Percentiles rank a stretch among this genome's conserved stretches.
Evolutionary conservation across 1,140 invertebrate genomes (phyloP).

Genomic region (Drosophila orosa): DNA sequence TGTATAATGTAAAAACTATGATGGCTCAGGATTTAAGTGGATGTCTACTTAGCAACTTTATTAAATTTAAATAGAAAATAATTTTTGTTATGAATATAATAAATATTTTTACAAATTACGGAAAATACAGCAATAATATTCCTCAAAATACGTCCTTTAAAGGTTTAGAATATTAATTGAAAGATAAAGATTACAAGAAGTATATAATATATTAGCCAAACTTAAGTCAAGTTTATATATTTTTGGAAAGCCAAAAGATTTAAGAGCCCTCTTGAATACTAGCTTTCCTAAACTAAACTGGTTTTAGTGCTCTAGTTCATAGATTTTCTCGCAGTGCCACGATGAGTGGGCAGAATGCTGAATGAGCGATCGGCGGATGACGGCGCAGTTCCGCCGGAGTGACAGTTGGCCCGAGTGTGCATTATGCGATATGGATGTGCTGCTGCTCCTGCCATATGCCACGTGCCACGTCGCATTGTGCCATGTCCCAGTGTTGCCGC

Average conservation of each 20-base stretch:
- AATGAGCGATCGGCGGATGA: conserved; percentile 58
- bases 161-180: no score
- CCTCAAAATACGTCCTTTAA: no score
- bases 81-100: background rate
- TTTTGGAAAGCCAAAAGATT: background rate
- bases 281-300: background rate
- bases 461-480: conserved; percentile 6
- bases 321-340: conserved; percentile 5
- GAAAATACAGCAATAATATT: no score
- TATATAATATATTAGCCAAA: background rate
- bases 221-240: background rate
- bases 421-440: conserved; percentile 9
- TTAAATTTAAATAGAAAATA: no score
- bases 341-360: conserved; percentile 67
- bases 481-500: conserved; percentile 33
- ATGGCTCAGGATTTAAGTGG: background rate
- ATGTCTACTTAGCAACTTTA: no score
- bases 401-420: conserved; percentile 48
- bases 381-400: conserved; percentile 42
- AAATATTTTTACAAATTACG: background rate
- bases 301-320: background rate
- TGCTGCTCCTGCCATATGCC: conserved; percentile 7
- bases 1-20: no score
- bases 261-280: no score
- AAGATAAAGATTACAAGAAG: background rate